Conservation (phyloP, 2,888 invertebrate genomes). For the Crioceris asparagi region DNA sequence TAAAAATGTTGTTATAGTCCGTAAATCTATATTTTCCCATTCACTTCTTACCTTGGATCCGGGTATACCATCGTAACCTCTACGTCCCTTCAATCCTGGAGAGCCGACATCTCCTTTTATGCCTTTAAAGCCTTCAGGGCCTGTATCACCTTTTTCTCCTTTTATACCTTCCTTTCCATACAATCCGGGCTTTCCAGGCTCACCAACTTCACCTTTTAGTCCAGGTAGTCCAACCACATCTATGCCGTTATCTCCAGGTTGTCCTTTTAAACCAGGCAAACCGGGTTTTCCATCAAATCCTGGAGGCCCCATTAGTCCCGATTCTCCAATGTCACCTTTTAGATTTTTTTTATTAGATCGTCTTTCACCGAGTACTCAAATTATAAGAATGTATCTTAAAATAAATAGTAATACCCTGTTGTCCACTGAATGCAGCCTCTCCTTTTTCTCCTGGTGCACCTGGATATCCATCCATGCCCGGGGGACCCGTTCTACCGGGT, state of each 20-base stretch:
- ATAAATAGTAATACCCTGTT: too few relatives aligned
- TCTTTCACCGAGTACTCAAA: background rate
- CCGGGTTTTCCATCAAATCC: slow-evolving; percentile 25
- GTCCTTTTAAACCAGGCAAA: slow-evolving; percentile 36
- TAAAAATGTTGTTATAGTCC: too few relatives aligned
- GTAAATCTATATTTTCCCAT: too few relatives aligned
- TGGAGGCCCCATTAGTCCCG: slow-evolving; percentile 23
- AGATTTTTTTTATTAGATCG: too few relatives aligned
- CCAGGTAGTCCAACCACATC: slow-evolving; percentile 49
- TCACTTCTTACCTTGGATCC: slow-evolving; percentile 15
- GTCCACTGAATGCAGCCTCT: slow-evolving; percentile 49
- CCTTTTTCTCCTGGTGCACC: slow-evolving; percentile 41
- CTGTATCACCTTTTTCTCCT: slow-evolving; percentile 50
- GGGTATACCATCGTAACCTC: slow-evolving; percentile 41
- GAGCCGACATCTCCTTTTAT: slow-evolving; percentile 37
- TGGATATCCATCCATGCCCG: too few relatives aligned
- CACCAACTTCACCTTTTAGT: slow-evolving; percentile 40
- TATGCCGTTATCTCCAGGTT: slow-evolving; percentile 29
- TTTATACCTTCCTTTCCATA: slow-evolving; percentile 52
- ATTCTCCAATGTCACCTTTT: slow-evolving; percentile 28
- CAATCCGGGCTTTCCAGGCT: slow-evolving; percentile 45
- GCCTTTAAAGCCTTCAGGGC: slow-evolving; percentile 40
- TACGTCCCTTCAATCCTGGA: slow-evolving; percentile 42
- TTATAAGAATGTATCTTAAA: slow-evolving; percentile 35
- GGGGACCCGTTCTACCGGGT: slow-evolving; percentile 13